Evolutionary conservation across 2,888 invertebrate genomes (phyloP), one percentile per base, ranked within the genome.

Genomic region (Beris chalybata): DNA sequence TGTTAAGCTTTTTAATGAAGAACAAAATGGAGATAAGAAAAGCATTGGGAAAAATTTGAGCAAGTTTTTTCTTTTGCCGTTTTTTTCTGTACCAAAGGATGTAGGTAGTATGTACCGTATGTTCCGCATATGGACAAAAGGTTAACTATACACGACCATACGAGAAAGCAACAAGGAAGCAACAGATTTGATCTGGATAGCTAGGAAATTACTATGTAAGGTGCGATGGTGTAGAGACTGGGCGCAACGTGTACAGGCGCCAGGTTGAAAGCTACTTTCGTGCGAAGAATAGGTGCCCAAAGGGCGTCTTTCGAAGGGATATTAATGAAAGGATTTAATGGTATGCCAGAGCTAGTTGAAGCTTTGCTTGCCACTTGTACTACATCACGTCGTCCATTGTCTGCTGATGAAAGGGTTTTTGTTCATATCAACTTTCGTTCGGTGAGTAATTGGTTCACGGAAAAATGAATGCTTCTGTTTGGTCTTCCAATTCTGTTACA

Each of bases 1-100:
- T 71, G 70, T 71, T 71, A 71, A 72, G 72, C 71, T 70, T 72
- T 71, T 69, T 72, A 72, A 72, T 72, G 72, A 72, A 72, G 71
- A 72, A 71, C 70, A 70, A 70, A 71, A 71, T 70, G 69, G 59
- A 69, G 71, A 72, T 72, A 70, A 71, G 70, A 69, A 68, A 65
- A 61, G 53, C 29, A 48, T 61, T 30, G 11, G 32, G 31, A 65
- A 55, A 38, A 53, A 29, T 50, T 45, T 58, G 56, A 53, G 57
- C 56, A 38, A 31, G 22, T 43, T 38, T 56, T 56, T 38, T 3
- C 13, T 38, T 38, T 38, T 38, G 5, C 9, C 32, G 32, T 38
- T 38, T 38, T 38, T 9, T 38, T 38, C 3, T 22, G 22, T 22
- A 22, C 22, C 22, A 22, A 22, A 22, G 29, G 52, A 31, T 53